Percentiles rank a stretch among this genome's conserved stretches.
phyloP scores from a whole-genome alignment of 2,888 invertebrate species.

The Prosapia bicincta region DNA sequence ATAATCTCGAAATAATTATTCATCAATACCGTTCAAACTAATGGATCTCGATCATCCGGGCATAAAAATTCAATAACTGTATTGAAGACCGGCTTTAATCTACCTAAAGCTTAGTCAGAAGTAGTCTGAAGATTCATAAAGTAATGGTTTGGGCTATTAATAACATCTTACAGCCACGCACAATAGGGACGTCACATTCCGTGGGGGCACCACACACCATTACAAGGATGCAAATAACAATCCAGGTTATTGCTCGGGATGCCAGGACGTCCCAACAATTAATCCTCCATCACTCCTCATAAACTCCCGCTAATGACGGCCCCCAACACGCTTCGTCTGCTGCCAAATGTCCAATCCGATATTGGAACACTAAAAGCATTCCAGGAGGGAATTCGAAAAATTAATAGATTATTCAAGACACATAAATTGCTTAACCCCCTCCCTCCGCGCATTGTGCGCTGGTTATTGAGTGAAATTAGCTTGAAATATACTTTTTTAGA shows the following conservation, averaged over 20 bases:
- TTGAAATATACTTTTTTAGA: too few relatives aligned
- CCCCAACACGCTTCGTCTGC: not conserved
- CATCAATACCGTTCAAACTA: too few relatives aligned
- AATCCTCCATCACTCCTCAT: not conserved
- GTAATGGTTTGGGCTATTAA: too few relatives aligned
- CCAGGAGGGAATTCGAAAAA: not conserved
- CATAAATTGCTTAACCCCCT: too few relatives aligned
- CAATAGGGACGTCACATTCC: not conserved
- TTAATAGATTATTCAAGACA: not conserved
- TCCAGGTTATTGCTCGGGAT: not conserved
- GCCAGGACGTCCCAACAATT: not conserved
- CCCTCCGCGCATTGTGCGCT: too few relatives aligned
- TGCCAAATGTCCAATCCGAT: not conserved
- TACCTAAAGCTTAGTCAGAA: too few relatives aligned
- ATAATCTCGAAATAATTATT: too few relatives aligned
- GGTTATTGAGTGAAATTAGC: too few relatives aligned
- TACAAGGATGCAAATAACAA: not conserved
- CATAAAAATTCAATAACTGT: too few relatives aligned
- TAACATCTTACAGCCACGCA: not conserved
- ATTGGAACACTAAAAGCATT: not conserved
- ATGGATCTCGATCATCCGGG: too few relatives aligned
- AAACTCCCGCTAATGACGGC: not conserved
- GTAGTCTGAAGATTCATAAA: too few relatives aligned
- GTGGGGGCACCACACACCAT: not conserved
- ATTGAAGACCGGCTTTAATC: too few relatives aligned